A percentile compares a stretch with the other conserved stretches of the same genome.
phyloP scores from a whole-genome alignment of 2,113 vertebrate species.

The Dermatemys mawii region DNA sequence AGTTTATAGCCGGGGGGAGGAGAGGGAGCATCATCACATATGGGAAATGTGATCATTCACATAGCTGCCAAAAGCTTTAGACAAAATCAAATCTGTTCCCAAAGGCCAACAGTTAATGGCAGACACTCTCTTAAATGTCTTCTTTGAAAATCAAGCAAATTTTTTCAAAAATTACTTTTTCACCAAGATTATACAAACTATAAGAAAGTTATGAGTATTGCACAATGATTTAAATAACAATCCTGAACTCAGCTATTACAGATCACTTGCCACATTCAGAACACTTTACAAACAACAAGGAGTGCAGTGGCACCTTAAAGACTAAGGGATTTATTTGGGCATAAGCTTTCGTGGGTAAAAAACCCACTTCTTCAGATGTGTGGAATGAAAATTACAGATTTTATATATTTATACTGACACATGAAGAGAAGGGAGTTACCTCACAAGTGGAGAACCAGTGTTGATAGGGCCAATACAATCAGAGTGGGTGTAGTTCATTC shows the following conservation, averaged over 20 bases:
- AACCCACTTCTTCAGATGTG: no score
- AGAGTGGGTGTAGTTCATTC: no score
- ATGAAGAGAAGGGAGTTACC: no score
- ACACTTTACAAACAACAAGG: slow-evolving; percentile 36
- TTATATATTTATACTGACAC: no score
- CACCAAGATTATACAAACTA: background rate
- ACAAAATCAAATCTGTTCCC: background rate
- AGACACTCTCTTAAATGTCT: background rate
- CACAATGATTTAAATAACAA: background rate
- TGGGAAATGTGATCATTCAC: background rate
- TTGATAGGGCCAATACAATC: no score
- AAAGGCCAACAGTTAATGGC: background rate
- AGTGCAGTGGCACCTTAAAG: no score
- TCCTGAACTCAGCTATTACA: background rate
- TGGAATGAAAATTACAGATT: no score
- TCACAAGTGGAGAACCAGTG: no score
- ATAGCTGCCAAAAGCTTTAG: background rate
- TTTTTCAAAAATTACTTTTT: background rate
- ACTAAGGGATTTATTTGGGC: no score
- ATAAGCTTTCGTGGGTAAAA: no score
- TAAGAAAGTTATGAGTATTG: background rate
- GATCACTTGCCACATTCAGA: slow-evolving; percentile 11
- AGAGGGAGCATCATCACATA: fast-evolving
- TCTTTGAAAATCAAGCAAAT: background rate
- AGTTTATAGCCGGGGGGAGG: background rate